phyloP scores from a whole-genome alignment of 2,113 vertebrate genomes.

The Plecotus auritus region DNA sequence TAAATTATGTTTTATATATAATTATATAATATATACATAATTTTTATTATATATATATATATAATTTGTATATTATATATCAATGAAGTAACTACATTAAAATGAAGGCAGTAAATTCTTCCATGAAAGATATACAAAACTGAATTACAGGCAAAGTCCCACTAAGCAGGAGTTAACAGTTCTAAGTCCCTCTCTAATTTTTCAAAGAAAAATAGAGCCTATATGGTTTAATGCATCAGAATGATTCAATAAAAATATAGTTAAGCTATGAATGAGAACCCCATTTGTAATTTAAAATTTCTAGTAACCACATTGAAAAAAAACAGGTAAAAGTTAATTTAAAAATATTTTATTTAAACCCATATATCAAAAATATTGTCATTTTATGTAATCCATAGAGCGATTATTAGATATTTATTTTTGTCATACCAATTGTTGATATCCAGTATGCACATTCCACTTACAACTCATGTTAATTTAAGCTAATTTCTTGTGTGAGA shows the following conservation, averaged over 20 bases:
- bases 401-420: not conserved
- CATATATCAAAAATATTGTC: not conserved
- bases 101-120: not conserved
- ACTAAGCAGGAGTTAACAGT: not conserved
- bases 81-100: not conserved
- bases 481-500: not conserved
- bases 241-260: not conserved
- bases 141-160: not conserved
- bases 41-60: too few species aligned
- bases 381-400: not conserved
- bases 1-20: not conserved
- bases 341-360: not conserved
- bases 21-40: not conserved
- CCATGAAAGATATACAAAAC: not conserved
- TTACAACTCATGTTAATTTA: not conserved
- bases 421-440: not conserved
- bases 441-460: not conserved
- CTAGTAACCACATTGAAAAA: not conserved
- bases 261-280: not conserved
- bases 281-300: not conserved
- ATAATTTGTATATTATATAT: not conserved
- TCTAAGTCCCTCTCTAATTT: not conserved
- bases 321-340: not conserved
- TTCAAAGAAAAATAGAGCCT: not conserved
- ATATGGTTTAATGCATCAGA: not conserved